Base-by-base conservation (phyloP, 2,113 vertebrate species). In the Potamarius usumacintae region DNA sequence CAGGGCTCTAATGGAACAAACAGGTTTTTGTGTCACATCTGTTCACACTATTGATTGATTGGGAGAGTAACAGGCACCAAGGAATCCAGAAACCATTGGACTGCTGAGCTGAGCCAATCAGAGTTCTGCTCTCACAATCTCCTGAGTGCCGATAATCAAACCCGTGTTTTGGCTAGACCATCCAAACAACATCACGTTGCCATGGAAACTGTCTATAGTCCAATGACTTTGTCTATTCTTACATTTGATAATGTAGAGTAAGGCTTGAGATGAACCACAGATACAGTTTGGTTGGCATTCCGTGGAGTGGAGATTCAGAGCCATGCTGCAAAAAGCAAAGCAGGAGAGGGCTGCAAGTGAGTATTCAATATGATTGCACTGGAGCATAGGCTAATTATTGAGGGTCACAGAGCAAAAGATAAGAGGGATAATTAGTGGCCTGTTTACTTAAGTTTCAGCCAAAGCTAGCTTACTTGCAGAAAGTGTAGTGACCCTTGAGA, bases 1-100 rank as follows among this genome's bases (percentile, higher is more conserved):
- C 90, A 87, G 84, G 69, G 88, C 91, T 91, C 88, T 93, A 93
- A 94, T 92, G 92, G 91, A 94, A 89, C 89, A 89, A 92, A 83
- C 91, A 90, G 88, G 89, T 92, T 93, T 92, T 87, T 88, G 89
- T 94, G 91, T 93, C 94, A 92, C 57, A 81, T 88, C 88, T 90
- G 87, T 89, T 92, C 93, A 91, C 85, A 86, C 86, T 60, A 83
- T 89, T 93, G 92, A 94, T 91, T 89, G 93, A 94, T 93, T 81
- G 71, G 84, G 87, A 92, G 91, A 90, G 92, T 91, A 91, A 90
- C 87, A 89, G 87, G 86, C 88, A 12, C 27, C 25, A 81, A 60
- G 74, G 84, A 91, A 78, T 80, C 87, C 53, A 17, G 62, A 87
- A 87, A 63, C 53, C 82, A 58, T 65, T 27, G 48, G 27, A 62